Base-by-base conservation (phyloP, 2,797 vertebrate genomes). In the Alfaro cultratus region DNA sequence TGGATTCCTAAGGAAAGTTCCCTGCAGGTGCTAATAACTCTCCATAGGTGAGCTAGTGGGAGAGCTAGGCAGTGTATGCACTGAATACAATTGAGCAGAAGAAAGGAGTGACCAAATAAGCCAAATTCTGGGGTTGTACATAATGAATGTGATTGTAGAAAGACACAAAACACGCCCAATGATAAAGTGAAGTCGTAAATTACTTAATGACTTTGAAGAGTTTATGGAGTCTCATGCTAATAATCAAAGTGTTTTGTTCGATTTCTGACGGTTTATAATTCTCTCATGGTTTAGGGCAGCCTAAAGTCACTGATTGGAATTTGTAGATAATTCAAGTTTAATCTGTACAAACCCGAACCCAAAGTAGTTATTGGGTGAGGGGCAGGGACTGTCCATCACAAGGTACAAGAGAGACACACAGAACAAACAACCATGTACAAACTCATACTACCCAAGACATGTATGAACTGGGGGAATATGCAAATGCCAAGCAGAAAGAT, bases 1-100 rank as follows among this genome's bases (percentile, higher is more conserved):
- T 84, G 74, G 55, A 77, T n/a, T 67, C 23, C 72, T 34, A 80
- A 74, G 81, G 83, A 80, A 86, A 76, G 81, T 79, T 87, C 70
- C 74, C 62, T 23, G 46, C 51, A 76, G 78, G 23, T 76, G 75
- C 47, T 80, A 82, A 89, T 62, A 47, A 77, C 73, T 81, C 72
- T 77, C 49, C 55, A 68, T 16, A 36, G 75, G 75, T 57, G 84
- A 46, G 67, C 74, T 77, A 67, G 62, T 71, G 11, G 49, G 43
- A 79, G 10, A 47, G 72, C 12, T 2, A n/a, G 39, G 67, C 10
- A 70, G 67, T 3, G 36, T 70, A 26, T 15, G 67, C 12, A 39
- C 39, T 70, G 39, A 70, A 70, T 70, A 70, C 67, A 70, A 41
- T 13, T 68, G 67, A 41, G 39, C 67, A 70, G 12, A 70, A 70